phyloP scores from a whole-genome alignment of 2,888 invertebrate species.

The Campoplex nolae region DNA sequence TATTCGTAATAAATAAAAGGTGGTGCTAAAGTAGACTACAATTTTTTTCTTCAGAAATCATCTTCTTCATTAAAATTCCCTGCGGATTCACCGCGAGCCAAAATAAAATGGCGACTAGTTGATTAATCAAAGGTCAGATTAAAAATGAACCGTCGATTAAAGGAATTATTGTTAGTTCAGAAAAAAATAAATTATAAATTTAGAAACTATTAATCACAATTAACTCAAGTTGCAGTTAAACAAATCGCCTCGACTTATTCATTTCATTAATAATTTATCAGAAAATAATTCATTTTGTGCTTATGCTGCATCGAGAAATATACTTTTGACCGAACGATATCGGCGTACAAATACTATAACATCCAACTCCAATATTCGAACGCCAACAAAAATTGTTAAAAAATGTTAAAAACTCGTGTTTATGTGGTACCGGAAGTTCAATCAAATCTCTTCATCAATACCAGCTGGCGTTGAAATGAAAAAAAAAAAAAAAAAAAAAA shows the following conservation, averaged over 20 bases:
- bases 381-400: neutral
- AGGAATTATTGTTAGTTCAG: neutral
- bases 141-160: neutral
- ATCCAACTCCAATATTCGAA: neutral
- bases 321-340: too few relatives aligned
- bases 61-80: neutral
- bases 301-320: too few relatives aligned
- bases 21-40: neutral
- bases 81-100: too few relatives aligned
- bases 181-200: neutral
- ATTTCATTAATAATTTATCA: neutral
- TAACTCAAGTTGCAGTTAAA: neutral
- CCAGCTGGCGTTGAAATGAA: neutral
- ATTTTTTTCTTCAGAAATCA: neutral
- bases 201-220: neutral
- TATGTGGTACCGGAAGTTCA: neutral
- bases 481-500: neutral
- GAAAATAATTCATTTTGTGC: too few relatives aligned
- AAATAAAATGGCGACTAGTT: neutral
- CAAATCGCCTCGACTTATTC: neutral
- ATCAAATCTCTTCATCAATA: neutral
- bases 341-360: too few relatives aligned
- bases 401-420: neutral
- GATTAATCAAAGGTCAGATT: neutral
- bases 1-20: slow-evolving; percentile 27